Evolutionary conservation across 2,113 vertebrate genomes (phyloP).

Genomic region (Atherinomorus stipes): DNA sequence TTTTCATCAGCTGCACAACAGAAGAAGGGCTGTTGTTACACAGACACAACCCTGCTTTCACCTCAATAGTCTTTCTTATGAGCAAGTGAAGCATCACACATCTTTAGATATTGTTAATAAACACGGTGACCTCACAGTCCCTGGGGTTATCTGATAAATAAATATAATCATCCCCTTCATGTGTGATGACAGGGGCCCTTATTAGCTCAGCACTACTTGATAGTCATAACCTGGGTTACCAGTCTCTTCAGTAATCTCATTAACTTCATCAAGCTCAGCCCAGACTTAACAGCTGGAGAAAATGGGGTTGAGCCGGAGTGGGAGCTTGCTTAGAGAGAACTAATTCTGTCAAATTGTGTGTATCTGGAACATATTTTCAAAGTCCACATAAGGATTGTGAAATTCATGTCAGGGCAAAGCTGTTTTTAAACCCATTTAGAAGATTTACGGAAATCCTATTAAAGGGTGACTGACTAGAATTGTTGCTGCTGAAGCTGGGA

Average conservation of each 20-base stretch:
- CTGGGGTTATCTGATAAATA: constrained; percentile 57
- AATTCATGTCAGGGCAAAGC: constrained; percentile 47
- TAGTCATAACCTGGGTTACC: constrained; percentile 67
- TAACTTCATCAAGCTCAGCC: constrained; percentile 65
- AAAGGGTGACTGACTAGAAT: constrained; percentile 64
- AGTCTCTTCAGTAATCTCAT: constrained; percentile 75
- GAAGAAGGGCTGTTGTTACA: constrained; percentile 2
- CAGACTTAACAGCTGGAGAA: constrained; percentile 55
- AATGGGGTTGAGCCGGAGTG: constrained; percentile 41
- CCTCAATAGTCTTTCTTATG: constrained; percentile 43
- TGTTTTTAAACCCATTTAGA: constrained; percentile 71
- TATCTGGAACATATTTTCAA: constrained; percentile 60
- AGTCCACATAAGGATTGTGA: constrained; percentile 53
- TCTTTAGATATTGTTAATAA: constrained; percentile 48
- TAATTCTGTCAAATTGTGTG: constrained; percentile 63
- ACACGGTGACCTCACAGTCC: constrained; percentile 46
- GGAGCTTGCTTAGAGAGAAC: constrained; percentile 53
- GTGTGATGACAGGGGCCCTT: constrained; percentile 57
- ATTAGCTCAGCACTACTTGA: constrained; percentile 61
- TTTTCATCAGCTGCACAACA: constrained; percentile 22
- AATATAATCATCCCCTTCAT: constrained; percentile 57
- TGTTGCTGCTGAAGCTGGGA: constrained; percentile 49
- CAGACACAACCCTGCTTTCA: constrained; percentile 32
- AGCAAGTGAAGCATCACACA: constrained; percentile 10
- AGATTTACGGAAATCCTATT: constrained; percentile 75